Evolutionary conservation across 2,888 invertebrate species (phyloP).

Genomic region (Ischnus inquisitorius): DNA sequence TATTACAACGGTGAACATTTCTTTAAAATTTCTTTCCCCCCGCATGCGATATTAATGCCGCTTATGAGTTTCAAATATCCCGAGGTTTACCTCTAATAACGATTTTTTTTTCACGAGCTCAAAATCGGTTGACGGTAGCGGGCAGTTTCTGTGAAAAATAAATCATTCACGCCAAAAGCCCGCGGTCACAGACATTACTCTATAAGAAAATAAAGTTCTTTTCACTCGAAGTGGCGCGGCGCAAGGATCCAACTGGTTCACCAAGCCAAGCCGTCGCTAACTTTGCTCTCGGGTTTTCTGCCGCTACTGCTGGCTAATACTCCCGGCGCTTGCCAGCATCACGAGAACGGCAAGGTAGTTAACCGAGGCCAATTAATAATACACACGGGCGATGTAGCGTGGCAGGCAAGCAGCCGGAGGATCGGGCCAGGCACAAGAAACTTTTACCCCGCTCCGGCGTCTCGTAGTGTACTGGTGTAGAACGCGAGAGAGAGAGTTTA

Average conservation of each 20-base stretch:
- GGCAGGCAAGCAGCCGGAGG: constrained; percentile 31
- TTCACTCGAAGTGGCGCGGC: constrained; percentile 26
- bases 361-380: constrained; percentile 64
- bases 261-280: constrained; percentile 41
- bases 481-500: neutral
- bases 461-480: constrained; percentile 5
- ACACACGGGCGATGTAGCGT: constrained; percentile 57
- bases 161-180: constrained; percentile 31
- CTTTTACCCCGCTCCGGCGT: constrained; percentile 33
- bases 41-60: no score
- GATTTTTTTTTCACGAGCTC: neutral
- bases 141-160: constrained; percentile 4
- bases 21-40: no score
- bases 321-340: constrained; percentile 37
- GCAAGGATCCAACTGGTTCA: constrained; percentile 18
- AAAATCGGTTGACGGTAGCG: neutral
- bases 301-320: constrained; percentile 44
- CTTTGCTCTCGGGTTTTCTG: constrained; percentile 59
- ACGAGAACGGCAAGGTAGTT: constrained; percentile 48
- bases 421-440: constrained; percentile 36
- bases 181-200: constrained; percentile 20
- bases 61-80: no score
- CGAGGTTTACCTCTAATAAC: no score
- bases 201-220: constrained; percentile 51
- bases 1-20: no score